phyloP scores from a whole-genome alignment of 2,113 vertebrate species.

The Pomatorhinus ruficollis region DNA sequence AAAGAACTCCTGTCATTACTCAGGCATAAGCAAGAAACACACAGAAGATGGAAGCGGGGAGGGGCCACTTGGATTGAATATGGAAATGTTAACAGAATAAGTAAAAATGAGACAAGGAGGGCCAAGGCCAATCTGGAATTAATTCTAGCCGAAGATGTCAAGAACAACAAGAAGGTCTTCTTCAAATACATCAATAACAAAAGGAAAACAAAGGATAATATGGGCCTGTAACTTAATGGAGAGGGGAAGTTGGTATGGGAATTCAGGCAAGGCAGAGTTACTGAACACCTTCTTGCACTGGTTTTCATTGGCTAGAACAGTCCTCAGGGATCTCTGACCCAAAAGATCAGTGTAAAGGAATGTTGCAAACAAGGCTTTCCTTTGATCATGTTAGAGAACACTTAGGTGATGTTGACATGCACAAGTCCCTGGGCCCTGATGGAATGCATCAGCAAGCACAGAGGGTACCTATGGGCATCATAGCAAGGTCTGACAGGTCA shows the following conservation, averaged over 20 bases:
- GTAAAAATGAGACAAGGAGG: neutral
- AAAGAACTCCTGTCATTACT: neutral
- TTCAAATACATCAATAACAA: neutral
- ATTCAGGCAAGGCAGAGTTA: neutral
- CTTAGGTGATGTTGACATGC: neutral
- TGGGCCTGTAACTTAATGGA: neutral
- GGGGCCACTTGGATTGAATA: neutral
- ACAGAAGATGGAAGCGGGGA: neutral
- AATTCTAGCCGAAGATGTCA: neutral
- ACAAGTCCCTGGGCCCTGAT: neutral
- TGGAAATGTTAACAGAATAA: neutral
- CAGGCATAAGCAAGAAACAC: neutral
- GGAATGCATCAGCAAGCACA: neutral
- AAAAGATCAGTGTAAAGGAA: neutral
- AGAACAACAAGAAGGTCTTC: neutral
- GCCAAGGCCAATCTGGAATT: neutral
- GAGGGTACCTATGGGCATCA: neutral
- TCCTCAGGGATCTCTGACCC: neutral
- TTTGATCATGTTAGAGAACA: neutral
- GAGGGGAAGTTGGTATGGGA: neutral
- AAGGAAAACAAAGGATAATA: neutral
- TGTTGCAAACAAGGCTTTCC: neutral
- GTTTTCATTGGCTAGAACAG: neutral
- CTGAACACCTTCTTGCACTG: neutral
- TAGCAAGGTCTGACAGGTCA: rapidly evolving